Evolutionary conservation across 2,113 vertebrate genomes (phyloP).

Genomic region (Rhizomys pruinosus): DNA sequence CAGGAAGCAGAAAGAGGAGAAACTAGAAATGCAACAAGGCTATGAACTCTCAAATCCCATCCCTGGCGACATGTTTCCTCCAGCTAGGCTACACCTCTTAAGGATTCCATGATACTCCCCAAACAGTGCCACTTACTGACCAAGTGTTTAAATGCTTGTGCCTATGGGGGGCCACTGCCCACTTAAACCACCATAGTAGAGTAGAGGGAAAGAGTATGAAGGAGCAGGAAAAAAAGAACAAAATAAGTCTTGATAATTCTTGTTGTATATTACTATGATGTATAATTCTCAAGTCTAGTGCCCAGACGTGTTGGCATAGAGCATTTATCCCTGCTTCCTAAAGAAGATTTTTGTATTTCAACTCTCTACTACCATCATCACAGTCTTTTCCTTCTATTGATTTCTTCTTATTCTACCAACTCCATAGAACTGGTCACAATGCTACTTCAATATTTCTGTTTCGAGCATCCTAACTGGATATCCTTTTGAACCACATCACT

Average conservation of each 20-base stretch:
- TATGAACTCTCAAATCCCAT: too few relatives aligned
- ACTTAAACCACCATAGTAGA: too few relatives aligned
- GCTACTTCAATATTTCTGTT: not conserved
- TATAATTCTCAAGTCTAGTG: conserved; percentile 1
- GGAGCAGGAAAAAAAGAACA: not conserved
- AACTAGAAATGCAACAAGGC: too few relatives aligned
- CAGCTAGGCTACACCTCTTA: too few relatives aligned
- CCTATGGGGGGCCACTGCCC: too few relatives aligned
- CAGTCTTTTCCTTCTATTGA: not conserved
- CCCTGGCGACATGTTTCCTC: too few relatives aligned
- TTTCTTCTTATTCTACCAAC: not conserved
- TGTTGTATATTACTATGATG: not conserved
- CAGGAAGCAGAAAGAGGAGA: too few relatives aligned
- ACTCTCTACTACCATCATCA: not conserved
- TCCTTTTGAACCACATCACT: not conserved
- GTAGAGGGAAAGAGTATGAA: too few relatives aligned
- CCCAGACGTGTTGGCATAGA: not conserved
- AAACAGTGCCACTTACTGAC: too few relatives aligned
- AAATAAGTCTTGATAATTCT: not conserved
- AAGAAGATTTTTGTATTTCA: not conserved
- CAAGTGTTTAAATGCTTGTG: too few relatives aligned
- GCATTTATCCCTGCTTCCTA: not conserved
- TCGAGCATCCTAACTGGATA: not conserved
- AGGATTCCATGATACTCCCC: too few relatives aligned
- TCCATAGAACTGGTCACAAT: not conserved